Conservation (phyloP, 2,888 invertebrate species). For the Thereva nobilitata region DNA sequence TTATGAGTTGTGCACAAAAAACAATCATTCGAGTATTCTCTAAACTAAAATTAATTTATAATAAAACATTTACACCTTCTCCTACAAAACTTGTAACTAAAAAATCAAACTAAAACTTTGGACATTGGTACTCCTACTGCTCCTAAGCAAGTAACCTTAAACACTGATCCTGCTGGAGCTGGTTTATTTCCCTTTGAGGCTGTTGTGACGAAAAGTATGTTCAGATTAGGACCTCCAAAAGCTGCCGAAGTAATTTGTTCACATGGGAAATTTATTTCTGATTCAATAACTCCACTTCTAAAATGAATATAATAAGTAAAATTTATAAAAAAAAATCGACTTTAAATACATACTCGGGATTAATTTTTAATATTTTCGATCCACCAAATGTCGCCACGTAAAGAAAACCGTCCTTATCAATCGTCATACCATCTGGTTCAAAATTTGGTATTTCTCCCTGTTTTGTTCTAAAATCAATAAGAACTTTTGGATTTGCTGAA, state of each 20-base stretch:
- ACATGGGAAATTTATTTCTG: slow-evolving; percentile 66
- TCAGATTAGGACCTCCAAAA: slow-evolving; percentile 71
- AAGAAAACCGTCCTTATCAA: slow-evolving; percentile 75
- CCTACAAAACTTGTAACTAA: too few relatives aligned
- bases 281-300: slow-evolving; percentile 61
- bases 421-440: slow-evolving; percentile 78
- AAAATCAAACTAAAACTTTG: slow-evolving; percentile 43
- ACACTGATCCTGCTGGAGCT: slow-evolving; percentile 63
- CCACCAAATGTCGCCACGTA: slow-evolving; percentile 79
- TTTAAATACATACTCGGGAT: slow-evolving; percentile 54
- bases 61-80: too few relatives aligned
- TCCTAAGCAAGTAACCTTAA: slow-evolving; percentile 64
- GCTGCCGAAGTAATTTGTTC: slow-evolving; percentile 72
- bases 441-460: slow-evolving; percentile 56
- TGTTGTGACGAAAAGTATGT: slow-evolving; percentile 72
- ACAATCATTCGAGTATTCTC: too few relatives aligned
- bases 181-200: slow-evolving; percentile 57
- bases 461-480: slow-evolving; percentile 61
- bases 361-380: slow-evolving; percentile 60
- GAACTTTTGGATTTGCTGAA: slow-evolving; percentile 61
- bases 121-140: slow-evolving; percentile 60
- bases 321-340: neutral
- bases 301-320: neutral
- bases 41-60: too few relatives aligned
- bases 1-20: too few relatives aligned